phyloP scores from a whole-genome alignment of 2,113 vertebrate genomes.

The Carettochelys insculpta region DNA sequence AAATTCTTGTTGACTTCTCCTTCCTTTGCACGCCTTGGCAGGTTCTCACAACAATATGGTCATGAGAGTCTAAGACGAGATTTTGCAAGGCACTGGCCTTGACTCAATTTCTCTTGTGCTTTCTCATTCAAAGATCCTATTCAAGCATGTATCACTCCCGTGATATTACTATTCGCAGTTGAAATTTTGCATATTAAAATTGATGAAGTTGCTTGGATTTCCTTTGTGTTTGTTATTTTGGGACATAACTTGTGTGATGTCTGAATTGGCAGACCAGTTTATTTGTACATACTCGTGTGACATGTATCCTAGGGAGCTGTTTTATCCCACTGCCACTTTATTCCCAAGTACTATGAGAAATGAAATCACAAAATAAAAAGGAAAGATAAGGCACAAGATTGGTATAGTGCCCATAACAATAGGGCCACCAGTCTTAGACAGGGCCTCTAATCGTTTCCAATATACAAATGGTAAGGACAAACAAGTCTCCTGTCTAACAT shows the following conservation, averaged over 20 bases:
- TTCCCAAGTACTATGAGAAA: slow-evolving; percentile 32
- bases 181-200: background rate
- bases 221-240: background rate
- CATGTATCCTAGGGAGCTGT: background rate
- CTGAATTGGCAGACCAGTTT: background rate
- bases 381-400: background rate
- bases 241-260: background rate
- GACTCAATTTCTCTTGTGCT: background rate
- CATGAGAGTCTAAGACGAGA: background rate
- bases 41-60: background rate
- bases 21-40: background rate
- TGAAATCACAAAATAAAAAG: background rate
- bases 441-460: background rate
- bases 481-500: background rate
- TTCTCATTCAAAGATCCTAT: background rate
- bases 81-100: background rate
- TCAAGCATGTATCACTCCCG: background rate
- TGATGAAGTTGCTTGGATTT: background rate
- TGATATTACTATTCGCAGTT: background rate
- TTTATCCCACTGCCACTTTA: background rate
- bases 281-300: background rate
- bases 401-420: background rate
- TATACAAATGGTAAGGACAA: background rate
- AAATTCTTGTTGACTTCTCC: background rate
- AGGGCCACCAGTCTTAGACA: background rate